Conservation (phyloP, 2,888 invertebrate genomes). For the Leucophora obtusa region DNA sequence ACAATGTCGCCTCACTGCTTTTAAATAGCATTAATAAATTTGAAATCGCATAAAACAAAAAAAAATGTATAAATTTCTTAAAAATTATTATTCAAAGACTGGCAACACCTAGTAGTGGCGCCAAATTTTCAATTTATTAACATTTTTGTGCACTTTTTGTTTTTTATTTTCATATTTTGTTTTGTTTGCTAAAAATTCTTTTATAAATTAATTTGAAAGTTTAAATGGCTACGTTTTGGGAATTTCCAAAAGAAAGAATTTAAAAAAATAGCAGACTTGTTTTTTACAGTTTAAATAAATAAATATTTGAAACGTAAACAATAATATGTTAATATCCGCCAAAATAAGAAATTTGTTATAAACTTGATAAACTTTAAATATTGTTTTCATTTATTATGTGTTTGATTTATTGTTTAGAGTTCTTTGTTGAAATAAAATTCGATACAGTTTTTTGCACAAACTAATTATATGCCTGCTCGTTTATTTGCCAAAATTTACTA, state of each 20-base stretch:
- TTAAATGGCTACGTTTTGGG: not conserved
- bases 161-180: not conserved
- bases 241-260: not conserved
- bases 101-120: constrained; percentile 40
- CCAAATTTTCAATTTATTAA: constrained; percentile 22
- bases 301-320: not conserved
- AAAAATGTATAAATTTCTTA: not conserved
- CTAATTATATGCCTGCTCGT: no score
- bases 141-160: constrained; percentile 15
- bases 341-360: not conserved
- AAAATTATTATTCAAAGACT: constrained; percentile 21
- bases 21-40: constrained; percentile 1
- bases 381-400: not conserved
- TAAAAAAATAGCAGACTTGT: not conserved
- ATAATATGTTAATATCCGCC: not conserved
- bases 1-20: not conserved
- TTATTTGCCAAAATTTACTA: no score
- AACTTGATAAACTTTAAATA: not conserved
- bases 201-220: constrained; percentile 2
- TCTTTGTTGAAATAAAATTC: not conserved
- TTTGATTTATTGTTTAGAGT: not conserved
- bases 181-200: not conserved
- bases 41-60: not conserved
- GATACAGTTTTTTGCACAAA: no score
- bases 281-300: not conserved